Conservation (phyloP, 2,797 vertebrate species). For the Gorsachius magnificus region DNA sequence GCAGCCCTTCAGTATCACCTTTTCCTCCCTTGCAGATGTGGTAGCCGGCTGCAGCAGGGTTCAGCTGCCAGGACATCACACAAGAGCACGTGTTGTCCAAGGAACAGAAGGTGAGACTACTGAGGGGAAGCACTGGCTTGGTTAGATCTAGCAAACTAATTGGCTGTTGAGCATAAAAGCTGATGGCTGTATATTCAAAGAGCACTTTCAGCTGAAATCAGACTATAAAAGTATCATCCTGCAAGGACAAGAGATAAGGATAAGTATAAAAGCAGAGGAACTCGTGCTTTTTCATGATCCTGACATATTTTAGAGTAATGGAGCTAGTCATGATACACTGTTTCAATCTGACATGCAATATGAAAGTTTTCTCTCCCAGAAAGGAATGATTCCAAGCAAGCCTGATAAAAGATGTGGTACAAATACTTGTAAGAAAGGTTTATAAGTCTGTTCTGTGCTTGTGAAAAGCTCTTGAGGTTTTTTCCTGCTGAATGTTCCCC, state of each 20-base stretch:
- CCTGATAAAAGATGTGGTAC: background rate
- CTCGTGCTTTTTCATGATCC: background rate
- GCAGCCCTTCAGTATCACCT: background rate
- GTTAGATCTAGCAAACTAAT: background rate
- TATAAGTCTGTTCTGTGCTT: background rate
- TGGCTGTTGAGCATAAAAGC: background rate
- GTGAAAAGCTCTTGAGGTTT: background rate
- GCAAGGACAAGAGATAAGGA: background rate
- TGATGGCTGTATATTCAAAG: background rate
- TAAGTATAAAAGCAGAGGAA: background rate
- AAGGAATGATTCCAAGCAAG: background rate
- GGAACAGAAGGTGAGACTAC: background rate
- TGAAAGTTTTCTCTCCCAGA: background rate
- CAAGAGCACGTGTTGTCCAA: background rate
- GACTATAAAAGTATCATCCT: background rate
- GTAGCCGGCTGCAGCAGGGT: background rate
- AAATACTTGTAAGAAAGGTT: background rate
- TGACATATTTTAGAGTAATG: background rate
- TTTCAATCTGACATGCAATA: background rate
- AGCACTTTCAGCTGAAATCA: background rate
- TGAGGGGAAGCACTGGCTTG: background rate
- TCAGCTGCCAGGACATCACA: background rate
- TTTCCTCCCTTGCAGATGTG: background rate
- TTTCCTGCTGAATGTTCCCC: background rate
- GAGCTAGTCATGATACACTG: background rate